Evolutionary conservation across 2,113 vertebrate species (phyloP).

Genomic region (Capra hircus): DNA sequence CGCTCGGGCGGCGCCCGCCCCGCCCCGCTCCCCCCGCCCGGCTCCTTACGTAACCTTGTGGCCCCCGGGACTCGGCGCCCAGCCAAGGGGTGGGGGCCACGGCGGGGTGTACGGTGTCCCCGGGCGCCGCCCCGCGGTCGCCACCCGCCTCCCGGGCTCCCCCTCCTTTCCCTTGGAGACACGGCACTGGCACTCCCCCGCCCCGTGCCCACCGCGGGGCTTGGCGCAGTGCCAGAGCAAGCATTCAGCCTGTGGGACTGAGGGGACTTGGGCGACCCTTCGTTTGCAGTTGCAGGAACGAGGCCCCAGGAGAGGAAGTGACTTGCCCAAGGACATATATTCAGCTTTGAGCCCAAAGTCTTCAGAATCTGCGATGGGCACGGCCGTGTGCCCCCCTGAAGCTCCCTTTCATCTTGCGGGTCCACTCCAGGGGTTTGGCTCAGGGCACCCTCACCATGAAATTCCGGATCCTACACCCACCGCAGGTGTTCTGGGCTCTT

Average conservation of each 20-base stretch:
- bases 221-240: background rate
- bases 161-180: background rate
- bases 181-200: background rate
- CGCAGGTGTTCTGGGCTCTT: background rate
- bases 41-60: slow-evolving; percentile 56
- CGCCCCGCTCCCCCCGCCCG: background rate
- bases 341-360: background rate
- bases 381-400: background rate
- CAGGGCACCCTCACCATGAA: background rate
- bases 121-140: background rate
- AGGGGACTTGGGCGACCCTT: background rate
- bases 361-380: background rate
- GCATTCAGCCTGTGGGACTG: background rate
- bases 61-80: background rate
- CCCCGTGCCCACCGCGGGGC: background rate
- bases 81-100: background rate
- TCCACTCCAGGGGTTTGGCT: background rate
- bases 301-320: background rate
- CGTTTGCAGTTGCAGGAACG: background rate
- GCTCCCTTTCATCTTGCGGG: background rate
- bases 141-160: background rate
- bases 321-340: slow-evolving; percentile 11
- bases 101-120: background rate
- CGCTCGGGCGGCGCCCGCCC: slow-evolving; percentile 20
- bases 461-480: background rate